phyloP scores from a whole-genome alignment of 2,888 invertebrate species.

The Chrysina gloriosa region DNA sequence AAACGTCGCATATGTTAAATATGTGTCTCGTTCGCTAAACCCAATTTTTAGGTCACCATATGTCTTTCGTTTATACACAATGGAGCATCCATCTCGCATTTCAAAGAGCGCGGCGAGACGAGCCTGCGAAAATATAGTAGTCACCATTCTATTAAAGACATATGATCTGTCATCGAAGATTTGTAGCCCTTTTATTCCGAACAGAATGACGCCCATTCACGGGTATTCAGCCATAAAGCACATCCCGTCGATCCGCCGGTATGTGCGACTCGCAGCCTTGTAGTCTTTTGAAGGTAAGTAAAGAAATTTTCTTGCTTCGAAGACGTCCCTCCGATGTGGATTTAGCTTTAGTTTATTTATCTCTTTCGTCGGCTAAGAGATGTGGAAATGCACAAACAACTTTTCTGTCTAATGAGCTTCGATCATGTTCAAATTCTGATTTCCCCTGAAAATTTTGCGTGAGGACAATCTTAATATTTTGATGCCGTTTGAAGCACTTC shows the following conservation, averaged over 20 bases:
- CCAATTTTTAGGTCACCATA: slow-evolving; percentile 31
- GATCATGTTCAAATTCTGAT: no score
- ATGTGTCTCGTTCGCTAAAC: slow-evolving; percentile 2
- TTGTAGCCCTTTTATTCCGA: slow-evolving; percentile 36
- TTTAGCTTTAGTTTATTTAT: no score
- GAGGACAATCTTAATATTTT: no score
- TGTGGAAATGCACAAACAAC: no score
- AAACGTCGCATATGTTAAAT: slow-evolving; percentile 13
- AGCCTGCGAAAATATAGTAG: slow-evolving; percentile 30
- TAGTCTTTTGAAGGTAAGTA: no score
- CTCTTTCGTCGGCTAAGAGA: no score
- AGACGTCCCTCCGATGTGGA: no score
- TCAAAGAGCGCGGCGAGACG: slow-evolving; percentile 22
- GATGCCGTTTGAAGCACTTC: no score
- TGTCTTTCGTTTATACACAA: slow-evolving; percentile 37
- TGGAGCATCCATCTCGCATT: slow-evolving; percentile 33
- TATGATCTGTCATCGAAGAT: slow-evolving; percentile 35
- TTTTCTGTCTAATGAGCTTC: no score
- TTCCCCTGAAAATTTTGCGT: no score
- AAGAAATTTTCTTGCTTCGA: no score
- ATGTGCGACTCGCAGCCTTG: not conserved
- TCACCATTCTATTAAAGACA: slow-evolving; percentile 36
- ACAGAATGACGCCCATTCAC: slow-evolving; percentile 30
- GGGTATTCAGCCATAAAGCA: slow-evolving; percentile 12
- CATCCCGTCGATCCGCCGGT: not conserved